Conservation (phyloP, 2,888 invertebrate species). For the Ceriagrion tenellum region DNA sequence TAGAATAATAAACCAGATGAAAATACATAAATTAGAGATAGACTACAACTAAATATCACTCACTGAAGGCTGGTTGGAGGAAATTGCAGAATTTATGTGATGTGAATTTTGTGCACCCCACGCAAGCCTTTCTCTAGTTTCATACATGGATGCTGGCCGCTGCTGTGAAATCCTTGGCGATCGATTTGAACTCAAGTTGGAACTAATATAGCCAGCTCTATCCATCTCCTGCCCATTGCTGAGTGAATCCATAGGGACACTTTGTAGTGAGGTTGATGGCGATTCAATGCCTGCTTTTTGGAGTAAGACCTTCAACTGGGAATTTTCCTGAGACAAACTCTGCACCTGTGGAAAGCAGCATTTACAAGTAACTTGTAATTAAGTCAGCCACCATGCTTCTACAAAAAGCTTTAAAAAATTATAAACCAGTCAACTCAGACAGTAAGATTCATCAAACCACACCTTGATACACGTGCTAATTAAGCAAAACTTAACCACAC, state of each 20-base stretch:
- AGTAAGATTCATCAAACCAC: not conserved
- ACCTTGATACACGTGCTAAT: not conserved
- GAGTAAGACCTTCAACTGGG: constrained; percentile 47
- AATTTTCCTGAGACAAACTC: constrained; percentile 58
- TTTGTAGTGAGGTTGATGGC: constrained; percentile 20
- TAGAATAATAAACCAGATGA: no score
- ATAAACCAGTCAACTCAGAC: not conserved
- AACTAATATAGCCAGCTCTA: not conserved
- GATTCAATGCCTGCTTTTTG: constrained; percentile 56
- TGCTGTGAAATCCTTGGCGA: constrained; percentile 76
- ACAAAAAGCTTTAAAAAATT: not conserved
- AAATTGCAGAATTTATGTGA: constrained; percentile 21
- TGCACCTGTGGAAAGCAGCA: not conserved
- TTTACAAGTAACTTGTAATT: no score
- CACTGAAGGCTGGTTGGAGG: constrained; percentile 33
- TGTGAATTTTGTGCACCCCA: constrained; percentile 56
- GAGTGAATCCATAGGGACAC: not conserved
- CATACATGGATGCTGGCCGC: constrained; percentile 93
- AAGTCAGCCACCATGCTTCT: not conserved
- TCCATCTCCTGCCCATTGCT: constrained; percentile 51
- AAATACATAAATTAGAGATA: no score
- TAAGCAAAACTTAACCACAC: no score
- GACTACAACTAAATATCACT: not conserved
- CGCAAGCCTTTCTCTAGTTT: constrained; percentile 86
- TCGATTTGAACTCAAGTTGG: constrained; percentile 9